Evolutionary conservation across 2,888 invertebrate genomes (phyloP), one percentile per base, ranked within the genome.

Genomic region (Dynastes tityus): DNA sequence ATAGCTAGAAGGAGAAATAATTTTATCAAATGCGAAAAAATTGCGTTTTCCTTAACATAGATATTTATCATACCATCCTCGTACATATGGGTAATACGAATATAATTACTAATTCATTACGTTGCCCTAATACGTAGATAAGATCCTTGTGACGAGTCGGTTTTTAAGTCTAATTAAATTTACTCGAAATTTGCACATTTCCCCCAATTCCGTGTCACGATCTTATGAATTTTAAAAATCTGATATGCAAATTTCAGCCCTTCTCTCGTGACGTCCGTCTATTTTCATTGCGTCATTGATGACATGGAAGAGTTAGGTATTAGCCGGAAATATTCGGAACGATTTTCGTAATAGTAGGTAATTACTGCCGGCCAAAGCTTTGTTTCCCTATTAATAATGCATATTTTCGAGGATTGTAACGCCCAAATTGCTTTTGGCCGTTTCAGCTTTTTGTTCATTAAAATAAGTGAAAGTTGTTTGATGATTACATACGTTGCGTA

Each of bases 181-280:
- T 70, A 53, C 51, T 40, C 32, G 22, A 53, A 70, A 70, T 70
- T 70, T 70, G 70, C 73, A 73, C 58, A 37, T 22, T 73, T 55
- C 68, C 68, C 73, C 73, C 73, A 58, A 73, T 73, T 73, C 58
- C 73, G 73, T 73, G 73, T 58, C 58, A 73, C 22, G 61, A 58
- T 40, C 58, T 40, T 58, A 71, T 73, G 73, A 73, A 73, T 73
- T 73, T 73, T 73, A 73, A 73, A 73, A 73, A 61, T 73, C 40
- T 58, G 73, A 73, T 73, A 73, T 73, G 73, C 73, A 73, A 73
- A 73, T 73, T 73, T 73, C 22, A 40, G 13, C 37, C 73, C 37
- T 58, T 13, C 22, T 53, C 58, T 51, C 73, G 73, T 58, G 73
- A 73, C 40, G 32, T 58, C 16, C 73, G 73, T 22, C 73, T 73